Evolutionary conservation across 37 sponge, comb jelly and placozoan species (phyloP), one percentile per base, ranked within the genome.

Genomic region (Cliona cf. orientalis): DNA sequence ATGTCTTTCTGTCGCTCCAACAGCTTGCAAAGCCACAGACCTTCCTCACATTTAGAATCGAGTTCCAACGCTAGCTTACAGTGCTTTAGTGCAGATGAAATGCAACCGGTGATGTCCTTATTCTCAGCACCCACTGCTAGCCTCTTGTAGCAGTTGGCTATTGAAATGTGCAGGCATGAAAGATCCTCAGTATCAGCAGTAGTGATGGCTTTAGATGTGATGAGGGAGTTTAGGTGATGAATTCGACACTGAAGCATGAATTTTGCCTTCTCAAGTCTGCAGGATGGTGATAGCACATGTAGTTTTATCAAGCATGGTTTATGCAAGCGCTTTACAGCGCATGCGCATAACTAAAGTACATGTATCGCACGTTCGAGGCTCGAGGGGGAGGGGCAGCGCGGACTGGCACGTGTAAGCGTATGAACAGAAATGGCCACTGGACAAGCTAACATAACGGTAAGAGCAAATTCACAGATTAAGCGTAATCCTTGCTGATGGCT

Each of bases 81-180:
- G 59, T 81, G 58, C 31, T 42, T 3, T 5, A 81, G 71, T 5
- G 81, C 81, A 3, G 57, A 28, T 3, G 57, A 7, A 9, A 49
- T 19, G 53, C 14, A 19, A 49, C 14, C 53, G 14, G 9, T 49
- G 14, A 19, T 49, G 14, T 14, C 26, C 2, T 44, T 71, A 46
- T 38, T 14, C 56, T 66, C 25, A 0, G 2, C 5, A 14, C 36
- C 56, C 11, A 5, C n/a, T 11, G 73, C 82, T 12, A 62, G 73
- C 73, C 42, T 61, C 43, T 63, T 62, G 49, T 62, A 71, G 26
- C 82, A 79, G 17, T 66, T 49, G 22, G 79, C 67, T 12, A 79
- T 22, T 0, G 66, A 67, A n/a, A 49, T 0, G 46, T 79, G 65
- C 42, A 75, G 42, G 37, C 12, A 23, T 12, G 44, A 69, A 39